phyloP scores from a whole-genome alignment of 2,113 vertebrate genomes.

The Hyperoodon ampullatus region DNA sequence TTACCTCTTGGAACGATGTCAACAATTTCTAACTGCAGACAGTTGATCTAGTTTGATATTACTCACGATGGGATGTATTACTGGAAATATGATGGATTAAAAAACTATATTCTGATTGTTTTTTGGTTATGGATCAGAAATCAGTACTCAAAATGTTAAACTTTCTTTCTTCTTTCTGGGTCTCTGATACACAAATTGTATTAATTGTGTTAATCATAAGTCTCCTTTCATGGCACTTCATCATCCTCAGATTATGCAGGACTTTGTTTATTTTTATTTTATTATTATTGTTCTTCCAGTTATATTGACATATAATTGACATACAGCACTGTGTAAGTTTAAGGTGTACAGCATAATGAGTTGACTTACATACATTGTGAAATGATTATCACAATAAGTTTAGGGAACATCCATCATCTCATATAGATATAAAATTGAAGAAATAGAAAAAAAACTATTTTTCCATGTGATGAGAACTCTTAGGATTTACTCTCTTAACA shows the following conservation, averaged over 20 bases:
- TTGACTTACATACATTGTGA: background rate
- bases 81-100: slow-evolving; percentile 24
- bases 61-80: slow-evolving; percentile 15
- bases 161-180: background rate
- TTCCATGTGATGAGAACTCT: background rate
- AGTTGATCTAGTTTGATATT: slow-evolving; percentile 65
- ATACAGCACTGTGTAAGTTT: background rate
- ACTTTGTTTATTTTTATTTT: slow-evolving; percentile 1
- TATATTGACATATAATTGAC: background rate
- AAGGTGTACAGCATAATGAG: background rate
- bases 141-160: background rate
- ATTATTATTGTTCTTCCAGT: background rate
- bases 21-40: slow-evolving; percentile 61
- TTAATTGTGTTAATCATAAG: background rate
- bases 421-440: background rate
- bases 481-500: background rate
- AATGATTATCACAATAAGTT: background rate
- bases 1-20: slow-evolving; percentile 69
- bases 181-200: background rate
- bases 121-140: slow-evolving; percentile 47
- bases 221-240: background rate
- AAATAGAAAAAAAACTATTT: background rate
- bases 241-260: background rate
- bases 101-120: background rate
- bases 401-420: background rate